Base-by-base conservation (phyloP, 2,797 vertebrate genomes). In the Staurois parvus region DNA sequence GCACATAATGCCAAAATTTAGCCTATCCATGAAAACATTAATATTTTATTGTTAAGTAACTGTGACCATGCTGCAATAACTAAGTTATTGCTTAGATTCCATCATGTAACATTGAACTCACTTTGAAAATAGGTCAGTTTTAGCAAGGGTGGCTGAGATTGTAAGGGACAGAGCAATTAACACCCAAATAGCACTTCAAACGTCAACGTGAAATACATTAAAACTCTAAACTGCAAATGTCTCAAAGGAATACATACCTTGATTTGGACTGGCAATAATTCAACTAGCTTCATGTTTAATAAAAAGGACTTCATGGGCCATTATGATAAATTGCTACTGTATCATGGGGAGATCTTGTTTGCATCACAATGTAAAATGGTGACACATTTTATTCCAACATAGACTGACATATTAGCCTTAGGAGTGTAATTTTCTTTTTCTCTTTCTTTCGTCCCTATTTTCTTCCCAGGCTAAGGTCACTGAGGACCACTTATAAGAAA, bases 301-400 rank as follows among this genome's bases (percentile, higher is more conserved):
- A 97, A 97, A 95, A 94, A 96, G 95, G 95, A 96, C 94, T 92
- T 93, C 93, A 89, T 93, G 72, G 88, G 94, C 94, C 95, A 96
- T 96, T 96, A 96, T 97, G 96, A 98, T 97, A 94, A 97, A 98
- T 97, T 96, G 96, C 96, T 91, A 89, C 93, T 94, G 96, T 96
- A 98, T 95, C 92, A 88, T 93, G 93, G 95, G 94, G 96, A 96
- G 96, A 96, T 95, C 96, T 96, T 95, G 95, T 97, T 98, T 97
- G 96, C 97, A 98, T 97, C 97, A 97, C 96, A 98, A 97, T 97
- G 93, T 94, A 88, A 89, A 94, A 92, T 90, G 94, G 94, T 97
- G 96, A 97, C 96, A 97, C 95, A 96, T 96, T 96, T 96, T 97
- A 97, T 97, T 97, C 96, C 95, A 96, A 97, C 97, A 97, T 94